A percentile compares a stretch with the other conserved stretches of the same genome.
Evolutionary conservation across 2,888 invertebrate species (phyloP).

Genomic region (Hofmannophila pseudospretella): DNA sequence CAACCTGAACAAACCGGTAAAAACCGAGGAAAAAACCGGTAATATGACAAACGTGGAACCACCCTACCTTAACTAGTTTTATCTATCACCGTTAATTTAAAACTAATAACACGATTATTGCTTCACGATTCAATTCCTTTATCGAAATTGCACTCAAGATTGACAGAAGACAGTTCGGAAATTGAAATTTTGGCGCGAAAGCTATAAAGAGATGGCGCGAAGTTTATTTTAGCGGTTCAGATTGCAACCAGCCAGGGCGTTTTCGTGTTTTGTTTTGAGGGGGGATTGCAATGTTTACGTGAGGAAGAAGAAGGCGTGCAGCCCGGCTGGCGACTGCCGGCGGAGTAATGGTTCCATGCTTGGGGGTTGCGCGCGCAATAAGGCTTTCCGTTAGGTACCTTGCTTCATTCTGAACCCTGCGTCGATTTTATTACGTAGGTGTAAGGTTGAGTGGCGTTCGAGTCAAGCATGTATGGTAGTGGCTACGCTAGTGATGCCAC

Average conservation of each 20-base stretch:
- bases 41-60: slow-evolving; percentile 35
- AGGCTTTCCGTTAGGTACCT: slow-evolving; percentile 7
- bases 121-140: slow-evolving; percentile 50
- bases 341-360: slow-evolving; percentile 53
- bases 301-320: slow-evolving; percentile 53
- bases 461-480: slow-evolving; percentile 12
- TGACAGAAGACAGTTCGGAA: slow-evolving; percentile 35
- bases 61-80: slow-evolving; percentile 27
- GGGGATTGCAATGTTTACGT: slow-evolving; percentile 55
- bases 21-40: no score
- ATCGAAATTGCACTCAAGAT: slow-evolving; percentile 33
- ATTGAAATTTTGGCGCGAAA: slow-evolving; percentile 23
- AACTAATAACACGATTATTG: slow-evolving; percentile 63
- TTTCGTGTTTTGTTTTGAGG: slow-evolving; percentile 59
- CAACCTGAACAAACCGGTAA: slow-evolving; percentile 23
- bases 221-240: slow-evolving; percentile 28
- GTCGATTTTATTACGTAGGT: slow-evolving; percentile 69
- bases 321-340: slow-evolving; percentile 74
- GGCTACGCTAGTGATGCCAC: not conserved
- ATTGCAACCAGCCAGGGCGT: slow-evolving; percentile 60
- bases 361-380: slow-evolving; percentile 60
- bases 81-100: slow-evolving; percentile 36
- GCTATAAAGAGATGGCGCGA: slow-evolving; percentile 12
- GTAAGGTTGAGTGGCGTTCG: slow-evolving; percentile 48
- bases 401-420: slow-evolving; percentile 26